Conservation (phyloP, 1,140 invertebrate species). For the Holotrichia oblita region DNA sequence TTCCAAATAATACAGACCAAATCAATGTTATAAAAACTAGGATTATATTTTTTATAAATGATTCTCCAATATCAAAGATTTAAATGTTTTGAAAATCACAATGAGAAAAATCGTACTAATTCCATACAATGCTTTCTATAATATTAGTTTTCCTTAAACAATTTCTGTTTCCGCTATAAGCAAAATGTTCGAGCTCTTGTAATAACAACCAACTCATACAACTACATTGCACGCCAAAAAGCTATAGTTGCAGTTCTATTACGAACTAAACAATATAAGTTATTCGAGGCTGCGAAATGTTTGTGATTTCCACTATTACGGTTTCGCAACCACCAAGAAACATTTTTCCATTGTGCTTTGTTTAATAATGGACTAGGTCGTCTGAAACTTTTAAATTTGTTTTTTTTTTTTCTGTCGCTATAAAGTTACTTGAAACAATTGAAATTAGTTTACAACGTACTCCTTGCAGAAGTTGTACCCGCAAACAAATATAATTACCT, state of each 20-base stretch:
- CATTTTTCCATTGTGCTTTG: not conserved
- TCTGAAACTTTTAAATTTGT: slow-evolving; percentile 1
- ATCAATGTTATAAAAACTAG: too few relatives aligned
- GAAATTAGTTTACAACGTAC: not conserved
- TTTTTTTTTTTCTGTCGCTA: not conserved
- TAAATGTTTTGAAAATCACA: too few relatives aligned
- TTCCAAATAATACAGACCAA: too few relatives aligned
- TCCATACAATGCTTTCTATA: too few relatives aligned
- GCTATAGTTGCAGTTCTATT: not conserved
- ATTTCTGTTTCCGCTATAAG: too few relatives aligned
- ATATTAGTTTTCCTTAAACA: too few relatives aligned
- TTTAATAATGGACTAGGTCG: not conserved
- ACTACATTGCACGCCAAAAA: not conserved
- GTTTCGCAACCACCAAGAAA: not conserved
- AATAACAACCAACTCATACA: not conserved
- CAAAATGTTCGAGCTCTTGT: too few relatives aligned
- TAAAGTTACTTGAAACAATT: not conserved
- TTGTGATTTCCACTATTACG: not conserved
- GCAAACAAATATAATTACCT: not conserved
- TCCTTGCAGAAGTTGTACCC: not conserved
- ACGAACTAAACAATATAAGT: not conserved
- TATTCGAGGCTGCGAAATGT: not conserved
- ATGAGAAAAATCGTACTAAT: too few relatives aligned
- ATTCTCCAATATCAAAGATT: too few relatives aligned
- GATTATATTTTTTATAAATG: too few relatives aligned